Evolutionary conservation across 2,797 vertebrate species (phyloP).

Genomic region (Alectoris magna): DNA sequence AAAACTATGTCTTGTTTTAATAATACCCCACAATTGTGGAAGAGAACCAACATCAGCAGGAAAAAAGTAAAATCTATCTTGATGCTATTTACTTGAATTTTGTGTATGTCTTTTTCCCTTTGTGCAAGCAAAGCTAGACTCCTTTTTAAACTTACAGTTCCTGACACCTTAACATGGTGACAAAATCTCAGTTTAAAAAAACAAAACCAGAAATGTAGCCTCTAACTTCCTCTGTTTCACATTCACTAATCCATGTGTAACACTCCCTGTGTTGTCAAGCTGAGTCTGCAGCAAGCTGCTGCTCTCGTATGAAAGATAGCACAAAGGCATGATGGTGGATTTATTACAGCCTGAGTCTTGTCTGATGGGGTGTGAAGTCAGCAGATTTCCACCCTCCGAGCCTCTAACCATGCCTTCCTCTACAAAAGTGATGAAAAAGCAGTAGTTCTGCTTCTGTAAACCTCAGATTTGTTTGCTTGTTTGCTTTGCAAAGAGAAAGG

Average conservation of each 20-base stretch:
- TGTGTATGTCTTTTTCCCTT: neutral
- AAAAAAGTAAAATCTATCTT: neutral
- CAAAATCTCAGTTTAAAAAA: neutral
- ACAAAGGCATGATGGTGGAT: neutral
- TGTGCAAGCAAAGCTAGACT: neutral
- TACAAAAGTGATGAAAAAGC: slow-evolving; percentile 21
- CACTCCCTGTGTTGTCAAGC: neutral
- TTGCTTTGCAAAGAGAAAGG: neutral
- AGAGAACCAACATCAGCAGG: neutral
- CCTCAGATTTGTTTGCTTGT: neutral
- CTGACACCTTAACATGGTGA: accelerated
- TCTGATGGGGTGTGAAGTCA: slow-evolving; percentile 11
- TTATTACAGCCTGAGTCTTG: neutral
- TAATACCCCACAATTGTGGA: neutral
- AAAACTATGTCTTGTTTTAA: neutral
- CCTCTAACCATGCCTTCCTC: neutral
- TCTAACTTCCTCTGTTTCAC: neutral
- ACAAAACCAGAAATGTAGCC: neutral
- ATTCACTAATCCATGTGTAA: neutral
- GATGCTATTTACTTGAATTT: neutral
- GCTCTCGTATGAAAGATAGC: accelerated
- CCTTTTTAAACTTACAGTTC: neutral
- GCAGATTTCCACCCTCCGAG: neutral
- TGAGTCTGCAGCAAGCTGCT: neutral
- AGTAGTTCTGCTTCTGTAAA: neutral